These are phyloP conservation scores for Tragopan temminckii DNA, from an alignment of 2,797 vertebrate species.

Conservation along the genomic window DNA sequence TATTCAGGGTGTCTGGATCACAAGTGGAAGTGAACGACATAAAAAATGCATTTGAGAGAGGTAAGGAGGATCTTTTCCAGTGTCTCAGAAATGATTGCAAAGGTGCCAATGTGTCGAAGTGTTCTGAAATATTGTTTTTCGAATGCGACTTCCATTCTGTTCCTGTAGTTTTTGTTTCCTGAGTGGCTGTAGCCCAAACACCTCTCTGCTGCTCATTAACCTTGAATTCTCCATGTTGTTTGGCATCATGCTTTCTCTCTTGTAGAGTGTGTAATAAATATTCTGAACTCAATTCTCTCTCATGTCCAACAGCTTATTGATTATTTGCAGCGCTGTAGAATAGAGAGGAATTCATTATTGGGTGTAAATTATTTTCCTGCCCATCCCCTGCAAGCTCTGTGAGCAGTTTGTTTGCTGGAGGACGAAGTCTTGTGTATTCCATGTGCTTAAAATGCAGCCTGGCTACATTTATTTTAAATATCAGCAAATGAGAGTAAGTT, in stretches of 20 bases:
- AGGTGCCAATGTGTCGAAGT: neutral
- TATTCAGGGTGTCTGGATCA: slow-evolving; percentile 97
- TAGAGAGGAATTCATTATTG: neutral
- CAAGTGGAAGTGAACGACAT: slow-evolving; percentile 99
- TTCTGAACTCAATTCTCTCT: slow-evolving; percentile 5
- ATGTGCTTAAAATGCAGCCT: neutral
- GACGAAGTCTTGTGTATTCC: neutral
- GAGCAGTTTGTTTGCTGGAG: neutral
- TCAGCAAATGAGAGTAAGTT: neutral
- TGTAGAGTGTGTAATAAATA: slow-evolving; percentile 18
- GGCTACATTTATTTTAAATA: neutral
- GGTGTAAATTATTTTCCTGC: neutral
- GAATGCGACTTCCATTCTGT: neutral
- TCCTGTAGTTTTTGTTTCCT: neutral
- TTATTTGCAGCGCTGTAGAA: slow-evolving; percentile 15
- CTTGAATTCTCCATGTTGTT: neutral
- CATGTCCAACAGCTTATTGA: slow-evolving; percentile 31
- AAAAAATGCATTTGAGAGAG: slow-evolving; percentile 98
- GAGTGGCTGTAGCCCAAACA: neutral
- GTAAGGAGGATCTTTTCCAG: slow-evolving; percentile 75
- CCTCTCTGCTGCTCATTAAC: slow-evolving; percentile 1
- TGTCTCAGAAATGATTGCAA: neutral
- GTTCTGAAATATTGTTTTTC: neutral
- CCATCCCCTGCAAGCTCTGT: neutral
- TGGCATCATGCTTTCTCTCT: slow-evolving; percentile 6